Percentiles rank a stretch among this genome's conserved stretches.
Evolutionary conservation across 1,140 invertebrate genomes (phyloP).

Genomic region (Drosophila oshimai): DNA sequence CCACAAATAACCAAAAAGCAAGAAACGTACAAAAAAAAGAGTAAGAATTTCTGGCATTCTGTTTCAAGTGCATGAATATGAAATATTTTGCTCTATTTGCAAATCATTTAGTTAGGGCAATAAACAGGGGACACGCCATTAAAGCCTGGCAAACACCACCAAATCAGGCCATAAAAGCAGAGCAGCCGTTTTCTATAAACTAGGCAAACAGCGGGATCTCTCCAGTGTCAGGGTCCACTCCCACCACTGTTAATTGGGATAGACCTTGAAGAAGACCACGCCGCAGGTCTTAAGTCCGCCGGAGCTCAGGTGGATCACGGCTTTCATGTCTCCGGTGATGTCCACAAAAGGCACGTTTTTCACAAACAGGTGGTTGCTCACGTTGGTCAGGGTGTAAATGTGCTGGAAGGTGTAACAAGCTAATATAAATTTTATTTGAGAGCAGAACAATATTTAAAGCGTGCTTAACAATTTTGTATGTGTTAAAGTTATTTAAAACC

Average conservation of each 20-base stretch:
- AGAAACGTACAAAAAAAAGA: not conserved
- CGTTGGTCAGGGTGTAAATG: slow-evolving; percentile 26
- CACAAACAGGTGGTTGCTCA: slow-evolving; percentile 41
- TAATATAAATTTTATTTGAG: too few relatives aligned
- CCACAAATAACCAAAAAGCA: slow-evolving; percentile 13
- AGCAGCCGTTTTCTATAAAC: slow-evolving; percentile 21
- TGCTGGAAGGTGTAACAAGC: slow-evolving; percentile 4
- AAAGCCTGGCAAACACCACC: slow-evolving; percentile 43
- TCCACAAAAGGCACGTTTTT: slow-evolving; percentile 30
- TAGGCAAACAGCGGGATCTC: slow-evolving; percentile 15
- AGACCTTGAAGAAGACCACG: slow-evolving; percentile 21
- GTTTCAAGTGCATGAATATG: slow-evolving; percentile 33
- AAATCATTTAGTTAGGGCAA: slow-evolving; percentile 57
- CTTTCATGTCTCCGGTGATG: slow-evolving; percentile 37
- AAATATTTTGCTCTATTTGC: slow-evolving; percentile 59
- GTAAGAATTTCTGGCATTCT: slow-evolving; percentile 4
- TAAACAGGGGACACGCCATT: slow-evolving; percentile 50
- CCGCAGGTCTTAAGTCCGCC: slow-evolving; percentile 27
- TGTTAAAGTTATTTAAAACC: too few relatives aligned
- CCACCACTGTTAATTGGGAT: not conserved
- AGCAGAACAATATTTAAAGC: too few relatives aligned
- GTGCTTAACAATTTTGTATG: too few relatives aligned
- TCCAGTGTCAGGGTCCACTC: not conserved
- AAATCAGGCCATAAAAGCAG: slow-evolving; percentile 33
- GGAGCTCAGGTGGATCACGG: slow-evolving; percentile 21